Evolutionary conservation across 2,888 invertebrate genomes (phyloP), one percentile per base, ranked within the genome.

Genomic region (Theretra japonica): DNA sequence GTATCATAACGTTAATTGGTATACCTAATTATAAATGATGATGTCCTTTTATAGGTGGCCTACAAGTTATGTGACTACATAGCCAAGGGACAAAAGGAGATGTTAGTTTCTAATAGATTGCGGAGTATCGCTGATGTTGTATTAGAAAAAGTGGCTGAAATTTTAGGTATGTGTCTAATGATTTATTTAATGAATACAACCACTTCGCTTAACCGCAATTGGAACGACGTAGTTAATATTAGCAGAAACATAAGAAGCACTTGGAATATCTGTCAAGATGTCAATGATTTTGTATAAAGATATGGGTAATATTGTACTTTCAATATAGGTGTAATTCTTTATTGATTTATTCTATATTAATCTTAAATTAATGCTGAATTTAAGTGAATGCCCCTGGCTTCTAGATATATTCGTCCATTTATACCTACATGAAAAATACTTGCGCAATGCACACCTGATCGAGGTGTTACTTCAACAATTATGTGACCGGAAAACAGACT

Each of bases 101-200:
- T 95, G 82, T 79, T 96, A 75, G 94, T 95, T 2, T 95, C 95
- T 0, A 95, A 95, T 60, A 87, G 95, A 74, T 77, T 96, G 74
- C 86, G 95, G 70, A 95, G 95, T 77, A 93, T 95, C 65, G 95
- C 96, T 4, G 95, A 96, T 76, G 94, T 95, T 4, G 94, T 96
- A 23, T 81, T 95, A 77, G 95, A 95, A 77, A 89, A 95, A 76
- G 92, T 96, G 6, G 95, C 95, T 72, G 94, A 95, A 77, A 90
- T 96, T 79, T 86, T 94, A 70, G 91, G 94, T 94, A 73, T 79
- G 82, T 77, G 21, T 48, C 17, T 50, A 4, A 70, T 41, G 19
- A 30, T 58, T 6, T n/a, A 65, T 41, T 21, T 33, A 65, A 15
- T 65, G 2, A 15, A 58, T 23, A 15, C 17, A 15, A 58, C 25